Evolutionary conservation across 2,113 vertebrate species (phyloP), one percentile per base, ranked within the genome.

Genomic region (Brachyistius frenatus): DNA sequence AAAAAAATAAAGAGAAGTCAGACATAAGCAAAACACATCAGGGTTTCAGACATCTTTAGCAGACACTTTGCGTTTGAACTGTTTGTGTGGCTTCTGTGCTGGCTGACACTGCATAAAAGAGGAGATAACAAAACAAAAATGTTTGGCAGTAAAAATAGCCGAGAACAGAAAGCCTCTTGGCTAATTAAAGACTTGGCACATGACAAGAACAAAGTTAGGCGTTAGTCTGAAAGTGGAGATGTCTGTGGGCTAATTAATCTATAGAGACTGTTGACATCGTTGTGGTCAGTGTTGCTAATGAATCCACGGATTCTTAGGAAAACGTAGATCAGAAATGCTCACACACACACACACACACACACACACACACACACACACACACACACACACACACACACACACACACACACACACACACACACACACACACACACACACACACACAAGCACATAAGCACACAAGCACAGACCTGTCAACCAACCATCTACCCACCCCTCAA

Each of bases 131-230:
- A 80, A 86, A 87, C 31, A 69, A 78, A 54, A 54, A 56, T 61
- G 8, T 73, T 79, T 80, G 44, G 52, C 56, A 60, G 63, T 80
- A 80, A 73, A 90, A 91, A 88, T 80, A 90, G 70, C 75, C 36
- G 14, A 1, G 47, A 84, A 79, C 80, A 86, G 33, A 84, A 52
- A 84, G 58, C 15, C 8, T 70, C 55, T 39, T 50, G 52, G 76
- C 71, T 92, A 90, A 93, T 92, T 90, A 86, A 86, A 86, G 66
- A 76, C 54, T 33, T 78, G 57, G 73, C 68, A 85, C 58, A 77
- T 63, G 84, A 84, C 37, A 3, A 84, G 86, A 88, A 76, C 78
- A 85, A 81, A 82, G 80, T 85, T 77, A 67, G 64, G 77, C 83
- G 71, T 63, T 76, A 36, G 80, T 82, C 58, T 88, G 76, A 78